phyloP scores from a whole-genome alignment of 2,888 invertebrate genomes.

The Xestia rhomboidea region DNA sequence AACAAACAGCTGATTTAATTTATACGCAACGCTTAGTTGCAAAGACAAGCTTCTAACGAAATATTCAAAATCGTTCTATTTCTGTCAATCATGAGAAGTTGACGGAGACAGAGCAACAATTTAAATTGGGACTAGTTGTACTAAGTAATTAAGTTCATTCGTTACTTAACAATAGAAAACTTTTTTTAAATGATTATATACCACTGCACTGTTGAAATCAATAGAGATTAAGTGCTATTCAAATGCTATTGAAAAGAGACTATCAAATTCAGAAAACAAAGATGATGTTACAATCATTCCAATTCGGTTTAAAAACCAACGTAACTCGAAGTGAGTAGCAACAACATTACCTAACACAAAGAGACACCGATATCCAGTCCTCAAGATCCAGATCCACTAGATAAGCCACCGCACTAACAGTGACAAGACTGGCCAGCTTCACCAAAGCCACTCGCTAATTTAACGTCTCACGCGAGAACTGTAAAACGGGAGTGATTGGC shows the following conservation, averaged over 20 bases:
- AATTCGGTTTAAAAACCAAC: background rate
- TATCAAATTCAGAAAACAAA: background rate
- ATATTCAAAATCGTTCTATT: constrained; percentile 1
- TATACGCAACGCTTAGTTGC: background rate
- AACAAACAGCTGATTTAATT: constrained; percentile 2
- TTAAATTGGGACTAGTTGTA: background rate
- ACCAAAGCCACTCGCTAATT: constrained; percentile 64
- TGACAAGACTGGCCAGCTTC: constrained; percentile 35
- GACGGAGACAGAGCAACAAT: background rate
- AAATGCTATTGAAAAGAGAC: background rate
- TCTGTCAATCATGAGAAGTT: background rate
- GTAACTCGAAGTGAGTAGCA: background rate
- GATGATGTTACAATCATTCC: background rate
- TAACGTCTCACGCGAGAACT: constrained; percentile 69
- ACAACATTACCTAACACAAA: constrained; percentile 9
- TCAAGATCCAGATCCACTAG: constrained; percentile 15
- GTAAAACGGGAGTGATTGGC: constrained; percentile 70
- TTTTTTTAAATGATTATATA: background rate
- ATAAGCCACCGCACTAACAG: constrained; percentile 33
- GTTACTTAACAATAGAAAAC: background rate
- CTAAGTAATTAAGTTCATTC: background rate
- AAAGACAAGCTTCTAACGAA: background rate
- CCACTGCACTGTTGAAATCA: background rate
- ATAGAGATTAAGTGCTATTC: background rate
- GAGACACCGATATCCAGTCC: constrained; percentile 25